Evolutionary conservation across 2,113 vertebrate species (phyloP).

Genomic region (Clarias macrocephalus): DNA sequence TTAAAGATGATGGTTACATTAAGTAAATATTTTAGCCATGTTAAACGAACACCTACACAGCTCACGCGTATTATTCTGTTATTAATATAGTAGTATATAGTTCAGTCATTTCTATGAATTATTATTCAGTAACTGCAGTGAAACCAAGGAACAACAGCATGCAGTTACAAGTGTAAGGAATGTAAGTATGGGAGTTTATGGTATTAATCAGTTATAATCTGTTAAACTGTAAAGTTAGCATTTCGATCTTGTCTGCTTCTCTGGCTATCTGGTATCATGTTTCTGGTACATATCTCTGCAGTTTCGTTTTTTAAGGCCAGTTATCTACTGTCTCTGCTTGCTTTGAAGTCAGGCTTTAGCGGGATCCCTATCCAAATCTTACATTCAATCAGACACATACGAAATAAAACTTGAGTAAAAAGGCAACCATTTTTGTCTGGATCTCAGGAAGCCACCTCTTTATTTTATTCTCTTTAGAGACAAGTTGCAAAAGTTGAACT

Average conservation of each 20-base stretch:
- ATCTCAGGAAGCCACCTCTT: conserved; percentile 27
- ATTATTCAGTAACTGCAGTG: neutral
- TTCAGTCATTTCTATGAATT: neutral
- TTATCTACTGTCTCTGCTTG: conserved; percentile 59
- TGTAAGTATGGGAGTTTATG: neutral
- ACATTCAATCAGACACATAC: conserved; percentile 57
- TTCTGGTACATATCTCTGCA: conserved; percentile 19
- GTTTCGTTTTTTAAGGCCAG: conserved; percentile 31
- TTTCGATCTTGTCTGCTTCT: neutral
- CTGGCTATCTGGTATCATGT: conserved; percentile 29
- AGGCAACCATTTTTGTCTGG: conserved; percentile 51
- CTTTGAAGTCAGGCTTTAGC: conserved; percentile 66
- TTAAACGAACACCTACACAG: neutral
- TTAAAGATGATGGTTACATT: neutral
- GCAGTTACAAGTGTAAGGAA: neutral
- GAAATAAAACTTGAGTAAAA: conserved; percentile 72
- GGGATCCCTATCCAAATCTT: conserved; percentile 51
- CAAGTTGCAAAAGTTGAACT: conserved; percentile 47
- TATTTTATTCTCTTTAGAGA: conserved; percentile 31
- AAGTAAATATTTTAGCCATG: neutral
- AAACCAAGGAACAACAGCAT: neutral
- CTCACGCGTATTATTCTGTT: no score
- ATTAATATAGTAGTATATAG: neutral
- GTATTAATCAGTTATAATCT: neutral
- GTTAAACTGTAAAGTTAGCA: conserved; percentile 6